Base-by-base conservation (phyloP, 2,888 invertebrate genomes). In the Reticulitermes lucifugus region DNA sequence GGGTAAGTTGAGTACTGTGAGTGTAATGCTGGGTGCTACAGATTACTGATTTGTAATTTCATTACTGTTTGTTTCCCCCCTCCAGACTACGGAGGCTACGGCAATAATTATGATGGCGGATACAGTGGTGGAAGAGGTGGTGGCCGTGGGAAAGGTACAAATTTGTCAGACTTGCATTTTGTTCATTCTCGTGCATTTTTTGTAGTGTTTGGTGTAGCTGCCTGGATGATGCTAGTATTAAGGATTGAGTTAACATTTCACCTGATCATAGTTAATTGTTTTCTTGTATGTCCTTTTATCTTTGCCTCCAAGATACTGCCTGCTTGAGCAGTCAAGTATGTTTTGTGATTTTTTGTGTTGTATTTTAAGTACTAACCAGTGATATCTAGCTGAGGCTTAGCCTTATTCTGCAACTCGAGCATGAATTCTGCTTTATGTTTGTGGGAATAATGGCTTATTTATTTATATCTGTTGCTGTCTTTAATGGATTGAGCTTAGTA, bases 71-170 rank as follows among this genome's bases (percentile, higher is more conserved):
- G 43, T 84, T 73, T 84, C 71, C 73, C 71, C 84, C 80, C 80
- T 84, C 75, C 96, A 94, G 94, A 95, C 91, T 95, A 95, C 94
- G 96, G 95, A 94, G 95, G 95, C 93, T 96, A 88, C 87, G 88
- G 88, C 84, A 88, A 88, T 87, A 88, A 85, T 87, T 87, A 95
- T 94, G 95, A 96, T 92, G 96, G 96, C 94, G 96, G 96, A 93
- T 96, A 96, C 92, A 93, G 93, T 92, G 95, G 96, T 93, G 96
- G 96, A 92, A 95, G 96, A 93, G 94, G 95, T 93, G 95, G 96
- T 93, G 94, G 96, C 93, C 95, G 94, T 92, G 94, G 94, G 93
- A 96, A 96, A 96, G 96, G 96, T 96, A 96, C 86, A 86, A 73
- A 55, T 46, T 51, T 55, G 29, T 51, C n/a, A 35, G 79, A 79